A percentile compares a stretch with the other conserved stretches of the same genome.
Conservation (phyloP, 2,888 invertebrate genomes). For the Melipona beecheii region DNA sequence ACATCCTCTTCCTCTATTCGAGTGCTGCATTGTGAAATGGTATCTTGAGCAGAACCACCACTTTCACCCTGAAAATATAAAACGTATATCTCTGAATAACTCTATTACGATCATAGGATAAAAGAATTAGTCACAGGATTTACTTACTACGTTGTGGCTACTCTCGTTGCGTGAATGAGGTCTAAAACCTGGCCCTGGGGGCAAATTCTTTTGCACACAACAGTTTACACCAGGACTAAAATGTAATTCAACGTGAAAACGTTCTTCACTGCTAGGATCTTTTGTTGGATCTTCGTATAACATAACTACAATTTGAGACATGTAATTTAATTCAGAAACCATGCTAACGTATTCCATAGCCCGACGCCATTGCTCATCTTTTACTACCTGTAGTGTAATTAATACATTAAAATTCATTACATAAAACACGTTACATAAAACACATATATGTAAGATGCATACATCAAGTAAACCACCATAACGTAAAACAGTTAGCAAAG, state of each 20-base stretch:
- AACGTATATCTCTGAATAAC: not conserved
- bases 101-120: not conserved
- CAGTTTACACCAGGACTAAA: slow-evolving; percentile 99
- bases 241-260: slow-evolving; percentile 99
- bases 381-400: slow-evolving; percentile 86
- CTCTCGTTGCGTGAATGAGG: slow-evolving; percentile 95
- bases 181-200: slow-evolving; percentile 96
- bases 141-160: slow-evolving; percentile 85
- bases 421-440: not conserved
- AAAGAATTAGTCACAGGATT: slow-evolving; percentile 56
- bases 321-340: slow-evolving; percentile 99
- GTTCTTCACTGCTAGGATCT: slow-evolving; percentile 94
- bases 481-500: slow-evolving; percentile 96
- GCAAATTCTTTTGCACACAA: slow-evolving; percentile 96
- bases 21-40: slow-evolving; percentile 81
- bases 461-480: slow-evolving; percentile 96
- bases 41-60: slow-evolving; percentile 76
- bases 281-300: slow-evolving; percentile 99
- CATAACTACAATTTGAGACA: slow-evolving; percentile 99
- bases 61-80: slow-evolving; percentile 71
- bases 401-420: not conserved
- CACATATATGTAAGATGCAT: slow-evolving; percentile 77
- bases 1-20: slow-evolving; percentile 88
- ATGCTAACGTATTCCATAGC: slow-evolving; percentile 99
- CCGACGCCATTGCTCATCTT: slow-evolving; percentile 98